Conservation (phyloP, 2,113 vertebrate species). For the Xenopus laevis region DNA sequence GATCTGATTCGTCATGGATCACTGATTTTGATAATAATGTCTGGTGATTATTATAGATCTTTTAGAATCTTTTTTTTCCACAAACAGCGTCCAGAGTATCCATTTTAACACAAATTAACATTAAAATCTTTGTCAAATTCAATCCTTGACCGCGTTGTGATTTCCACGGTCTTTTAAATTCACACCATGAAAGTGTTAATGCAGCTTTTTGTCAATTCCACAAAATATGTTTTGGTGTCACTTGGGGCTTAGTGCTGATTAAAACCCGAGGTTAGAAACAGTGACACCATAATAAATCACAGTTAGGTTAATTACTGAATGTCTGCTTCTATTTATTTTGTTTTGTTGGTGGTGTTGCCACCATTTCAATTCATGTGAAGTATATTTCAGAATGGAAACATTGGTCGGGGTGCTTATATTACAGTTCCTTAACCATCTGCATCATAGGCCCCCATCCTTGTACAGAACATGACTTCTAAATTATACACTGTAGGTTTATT, state of each 20-base stretch:
- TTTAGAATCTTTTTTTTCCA: no score
- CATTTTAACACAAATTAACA: no score
- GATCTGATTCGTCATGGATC: no score
- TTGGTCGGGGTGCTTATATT: neutral
- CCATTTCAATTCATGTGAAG: neutral
- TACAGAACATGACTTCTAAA: no score
- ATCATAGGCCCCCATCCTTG: no score
- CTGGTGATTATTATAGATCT: no score
- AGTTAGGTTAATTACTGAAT: conserved; percentile 28
- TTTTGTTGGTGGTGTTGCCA: conserved; percentile 11
- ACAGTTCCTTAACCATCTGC: neutral
- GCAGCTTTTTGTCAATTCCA: conserved; percentile 29
- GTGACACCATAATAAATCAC: conserved; percentile 38
- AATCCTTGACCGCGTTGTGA: no score
- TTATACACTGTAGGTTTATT: no score
- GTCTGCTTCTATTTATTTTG: conserved; percentile 34
- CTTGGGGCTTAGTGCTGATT: conserved; percentile 28
- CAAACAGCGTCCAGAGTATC: no score
- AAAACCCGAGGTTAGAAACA: conserved; percentile 30
- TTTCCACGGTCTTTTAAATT: neutral
- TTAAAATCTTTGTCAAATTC: no score
- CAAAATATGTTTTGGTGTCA: conserved; percentile 31
- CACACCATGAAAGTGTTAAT: neutral
- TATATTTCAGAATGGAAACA: neutral
- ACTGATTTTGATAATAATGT: no score